phyloP scores from a whole-genome alignment of 1,140 invertebrate species.

The Drosophila eugracilis region DNA sequence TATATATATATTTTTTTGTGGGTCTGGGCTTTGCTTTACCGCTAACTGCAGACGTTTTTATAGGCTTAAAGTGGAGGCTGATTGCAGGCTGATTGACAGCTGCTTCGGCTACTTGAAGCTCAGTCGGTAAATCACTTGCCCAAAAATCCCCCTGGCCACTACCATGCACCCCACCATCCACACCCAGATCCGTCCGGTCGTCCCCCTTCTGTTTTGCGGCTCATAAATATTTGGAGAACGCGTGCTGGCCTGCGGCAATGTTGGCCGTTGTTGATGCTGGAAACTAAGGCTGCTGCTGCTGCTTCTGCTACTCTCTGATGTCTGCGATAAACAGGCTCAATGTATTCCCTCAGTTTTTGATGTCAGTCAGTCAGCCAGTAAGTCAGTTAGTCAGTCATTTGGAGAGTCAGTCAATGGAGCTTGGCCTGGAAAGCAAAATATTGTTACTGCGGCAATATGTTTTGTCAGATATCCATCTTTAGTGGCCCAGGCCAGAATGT shows the following conservation, averaged over 20 bases:
- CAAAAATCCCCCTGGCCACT: constrained; percentile 34
- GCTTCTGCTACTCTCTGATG: no score
- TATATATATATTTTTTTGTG: constrained; percentile 12
- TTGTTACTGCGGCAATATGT: constrained; percentile 58
- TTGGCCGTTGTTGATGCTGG: constrained; percentile 31
- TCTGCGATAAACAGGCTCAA: constrained; percentile 57
- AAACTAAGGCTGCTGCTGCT: constrained; percentile 47
- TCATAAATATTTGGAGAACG: constrained; percentile 76
- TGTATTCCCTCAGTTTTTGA: constrained; percentile 38
- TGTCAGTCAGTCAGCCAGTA: constrained; percentile 39
- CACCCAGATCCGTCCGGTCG: not conserved
- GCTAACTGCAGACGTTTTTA: constrained; percentile 72
- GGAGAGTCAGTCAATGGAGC: constrained; percentile 14
- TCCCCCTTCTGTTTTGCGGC: constrained; percentile 31
- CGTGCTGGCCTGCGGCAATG: constrained; percentile 59
- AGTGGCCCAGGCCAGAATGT: constrained; percentile 31
- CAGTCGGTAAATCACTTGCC: constrained; percentile 68
- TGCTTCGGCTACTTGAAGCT: constrained; percentile 74
- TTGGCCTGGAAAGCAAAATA: constrained; percentile 55
- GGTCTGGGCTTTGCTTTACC: constrained; percentile 36
- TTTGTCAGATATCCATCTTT: constrained; percentile 61
- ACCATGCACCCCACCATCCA: not conserved
- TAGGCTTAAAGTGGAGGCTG: constrained; percentile 78
- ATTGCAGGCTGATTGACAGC: constrained; percentile 78
- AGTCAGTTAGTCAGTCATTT: constrained; percentile 24